Evolutionary conservation across 2,888 invertebrate genomes (phyloP), one percentile per base, ranked within the genome.

Genomic region (Oxycera nigricornis): DNA sequence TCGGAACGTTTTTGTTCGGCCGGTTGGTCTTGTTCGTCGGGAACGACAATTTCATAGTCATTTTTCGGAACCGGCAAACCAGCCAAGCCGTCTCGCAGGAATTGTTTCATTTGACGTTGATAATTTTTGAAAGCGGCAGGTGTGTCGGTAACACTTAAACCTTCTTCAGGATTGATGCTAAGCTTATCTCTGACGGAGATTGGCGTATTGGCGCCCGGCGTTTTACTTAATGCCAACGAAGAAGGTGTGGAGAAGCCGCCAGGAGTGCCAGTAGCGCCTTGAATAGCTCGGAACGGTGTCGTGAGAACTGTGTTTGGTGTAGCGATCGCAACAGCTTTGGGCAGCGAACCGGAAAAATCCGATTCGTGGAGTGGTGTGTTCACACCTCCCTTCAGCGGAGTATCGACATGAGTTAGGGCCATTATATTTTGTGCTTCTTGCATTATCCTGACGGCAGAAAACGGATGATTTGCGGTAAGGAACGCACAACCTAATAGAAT

Each of bases 371-470:
- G 87, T 0, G 97, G 96, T 0, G 98, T 98, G 84, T 99, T 99
- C 26, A 95, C 82, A 0, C 99, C 99, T 61, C 98, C 94, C 84
- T 98, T 98, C 20, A 99, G 87, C 0, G 98, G 98, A 0, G 98
- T 99, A 82, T 99, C 98, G 1, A 97, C 97, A 84, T 98, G 97
- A 0, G 96, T 96, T 22, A 99, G 87, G 0, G 98, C 98, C 95
- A 99, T 97, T 82, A 99, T 94, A 83, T 99, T 98, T 85, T 98
- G 97, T 0, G 98, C 98, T 86, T 98, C 98, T 90, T 97, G 92
- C 76, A 94, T 88, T 77, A 93, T 91, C 79, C 90, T 88, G 80
- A 2, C 78, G 4, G 30, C 28, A 28, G 11, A 72, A 55, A 50
- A 62, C 26, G 11, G 57, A 61, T 59, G 17, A 74, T n/a, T n/a